These are phyloP conservation scores for Stictocephala bisonia DNA, from an alignment of 2,888 invertebrate species.

Conservation along the genomic window DNA sequence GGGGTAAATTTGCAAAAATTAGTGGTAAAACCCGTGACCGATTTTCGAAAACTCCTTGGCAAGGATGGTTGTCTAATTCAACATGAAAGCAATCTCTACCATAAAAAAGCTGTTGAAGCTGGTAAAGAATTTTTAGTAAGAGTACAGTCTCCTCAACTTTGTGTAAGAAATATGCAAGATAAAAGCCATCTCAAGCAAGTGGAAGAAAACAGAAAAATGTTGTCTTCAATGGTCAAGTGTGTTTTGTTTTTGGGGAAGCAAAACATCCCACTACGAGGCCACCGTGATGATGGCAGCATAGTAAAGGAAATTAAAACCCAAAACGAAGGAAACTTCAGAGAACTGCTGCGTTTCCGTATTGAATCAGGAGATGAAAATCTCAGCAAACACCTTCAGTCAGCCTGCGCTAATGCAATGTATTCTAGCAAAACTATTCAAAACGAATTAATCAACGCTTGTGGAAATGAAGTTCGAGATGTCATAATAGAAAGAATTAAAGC, in stretches of 20 bases:
- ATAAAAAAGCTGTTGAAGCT: constrained; percentile 15
- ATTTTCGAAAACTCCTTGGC: not conserved
- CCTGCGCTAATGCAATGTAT: constrained; percentile 57
- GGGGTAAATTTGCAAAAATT: not conserved
- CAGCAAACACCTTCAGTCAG: constrained; percentile 52
- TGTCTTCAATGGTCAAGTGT: constrained; percentile 9
- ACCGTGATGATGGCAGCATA: constrained; percentile 19
- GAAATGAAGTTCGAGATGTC: constrained; percentile 23
- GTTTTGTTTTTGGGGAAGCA: constrained; percentile 3
- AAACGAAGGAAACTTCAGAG: constrained; percentile 60
- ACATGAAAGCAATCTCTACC: constrained; percentile 6
- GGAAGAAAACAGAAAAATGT: constrained; percentile 2
- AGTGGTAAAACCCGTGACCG: not conserved
- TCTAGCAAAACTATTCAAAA: constrained; percentile 59
- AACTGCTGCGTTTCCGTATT: constrained; percentile 58
- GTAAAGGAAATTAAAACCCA: not conserved
- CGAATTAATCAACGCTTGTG: constrained; percentile 57
- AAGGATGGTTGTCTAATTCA: not conserved
- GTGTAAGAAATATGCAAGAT: not conserved
- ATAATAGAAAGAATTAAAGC: not conserved
- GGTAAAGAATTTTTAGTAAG: not conserved
- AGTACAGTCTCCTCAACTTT: constrained; percentile 1
- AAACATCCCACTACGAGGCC: constrained; percentile 18
- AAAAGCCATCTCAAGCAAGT: constrained; percentile 6
- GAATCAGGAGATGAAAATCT: constrained; percentile 57